A percentile compares a stretch with the other conserved stretches of the same genome.
phyloP scores from a whole-genome alignment of 2,113 vertebrate species.

The Ranitomeya imitator region DNA sequence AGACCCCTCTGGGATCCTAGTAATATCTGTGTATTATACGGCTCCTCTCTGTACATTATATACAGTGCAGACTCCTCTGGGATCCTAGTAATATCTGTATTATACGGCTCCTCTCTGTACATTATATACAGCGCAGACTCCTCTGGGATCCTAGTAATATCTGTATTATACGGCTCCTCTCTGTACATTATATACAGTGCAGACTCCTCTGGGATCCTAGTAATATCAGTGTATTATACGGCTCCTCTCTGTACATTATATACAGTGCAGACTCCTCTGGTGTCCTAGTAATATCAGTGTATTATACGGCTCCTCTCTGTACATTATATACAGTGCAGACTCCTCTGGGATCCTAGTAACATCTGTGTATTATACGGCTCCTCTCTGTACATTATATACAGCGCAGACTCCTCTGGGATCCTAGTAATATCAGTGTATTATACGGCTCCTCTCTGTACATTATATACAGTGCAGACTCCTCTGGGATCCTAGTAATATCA shows the following conservation, averaged over 20 bases:
- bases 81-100: slow-evolving; percentile 14
- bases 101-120: not conserved
- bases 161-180: not conserved
- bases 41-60: not conserved
- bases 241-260: not conserved
- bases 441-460: not conserved
- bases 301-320: not conserved
- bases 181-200: no score
- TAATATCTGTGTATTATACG: slow-evolving; percentile 15
- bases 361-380: not conserved
- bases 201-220: not conserved
- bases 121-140: no score
- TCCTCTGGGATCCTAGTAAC: not conserved
- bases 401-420: not conserved
- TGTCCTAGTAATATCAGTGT: slow-evolving; percentile 6
- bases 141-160: not conserved
- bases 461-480: no score
- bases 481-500: slow-evolving; percentile 10
- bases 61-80: no score
- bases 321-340: no score
- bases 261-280: no score
- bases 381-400: not conserved
- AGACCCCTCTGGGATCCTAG: not conserved
- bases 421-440: slow-evolving; percentile 15
- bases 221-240: not conserved